phyloP scores from a whole-genome alignment of 2,888 invertebrate genomes.

The Lepidonotus clava region DNA sequence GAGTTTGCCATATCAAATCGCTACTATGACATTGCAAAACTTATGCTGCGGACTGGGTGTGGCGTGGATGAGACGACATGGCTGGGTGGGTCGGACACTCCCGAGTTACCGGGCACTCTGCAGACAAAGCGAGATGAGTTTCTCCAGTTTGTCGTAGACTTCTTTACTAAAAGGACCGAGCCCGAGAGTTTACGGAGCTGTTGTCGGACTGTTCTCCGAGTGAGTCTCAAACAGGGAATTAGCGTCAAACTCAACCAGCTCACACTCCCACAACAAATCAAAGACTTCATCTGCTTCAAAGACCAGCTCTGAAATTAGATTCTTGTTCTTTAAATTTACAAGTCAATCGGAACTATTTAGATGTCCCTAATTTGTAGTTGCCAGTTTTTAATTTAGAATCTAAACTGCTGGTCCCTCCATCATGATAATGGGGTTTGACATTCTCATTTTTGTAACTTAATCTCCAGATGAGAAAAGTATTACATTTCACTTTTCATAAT shows the following conservation, averaged over 20 bases:
- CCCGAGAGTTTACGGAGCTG: neutral
- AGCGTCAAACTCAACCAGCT: conserved; percentile 41
- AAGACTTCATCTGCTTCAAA: conserved; percentile 44
- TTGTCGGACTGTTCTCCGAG: conserved; percentile 27
- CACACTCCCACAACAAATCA: conserved; percentile 54
- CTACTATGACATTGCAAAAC: conserved; percentile 56
- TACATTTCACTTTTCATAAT: too few relatives aligned
- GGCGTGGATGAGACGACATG: conserved; percentile 54
- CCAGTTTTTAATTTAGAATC: too few relatives aligned
- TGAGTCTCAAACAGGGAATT: conserved; percentile 35
- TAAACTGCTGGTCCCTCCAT: too few relatives aligned
- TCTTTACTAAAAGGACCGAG: neutral
- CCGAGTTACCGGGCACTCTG: neutral
- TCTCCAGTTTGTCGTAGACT: neutral
- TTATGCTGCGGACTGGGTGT: conserved; percentile 54
- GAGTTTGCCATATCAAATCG: conserved; percentile 62
- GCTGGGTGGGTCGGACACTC: conserved; percentile 49
- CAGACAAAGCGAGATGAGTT: conserved; percentile 21
- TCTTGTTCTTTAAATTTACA: too few relatives aligned
- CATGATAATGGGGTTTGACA: too few relatives aligned
- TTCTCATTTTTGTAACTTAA: too few relatives aligned
- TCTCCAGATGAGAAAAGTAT: too few relatives aligned
- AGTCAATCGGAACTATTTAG: too few relatives aligned
- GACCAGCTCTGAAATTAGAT: neutral
- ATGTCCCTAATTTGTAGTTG: too few relatives aligned